Base-by-base conservation (phyloP, 2,797 vertebrate genomes). In the Neoniphon sammara region DNA sequence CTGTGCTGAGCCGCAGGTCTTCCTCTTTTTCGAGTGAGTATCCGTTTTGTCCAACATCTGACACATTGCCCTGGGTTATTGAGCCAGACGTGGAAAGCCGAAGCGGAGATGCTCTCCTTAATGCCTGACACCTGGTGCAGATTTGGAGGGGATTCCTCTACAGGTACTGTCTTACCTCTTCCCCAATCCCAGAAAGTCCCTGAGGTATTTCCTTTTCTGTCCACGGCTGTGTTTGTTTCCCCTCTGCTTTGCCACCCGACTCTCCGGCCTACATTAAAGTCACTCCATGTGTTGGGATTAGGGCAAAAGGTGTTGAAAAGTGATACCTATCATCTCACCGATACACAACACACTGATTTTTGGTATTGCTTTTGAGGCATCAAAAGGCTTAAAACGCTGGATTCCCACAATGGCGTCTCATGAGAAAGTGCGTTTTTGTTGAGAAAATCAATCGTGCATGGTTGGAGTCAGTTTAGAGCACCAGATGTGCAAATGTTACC, bases 61-160 rank as follows among this genome's bases (percentile, higher is more conserved):
- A 90, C 87, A 88, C 88, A 81, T 79, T 88, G 89, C 87, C 85
- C 86, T 88, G 81, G 80, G 90, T 91, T 85, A 91, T 89, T 83
- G 87, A 89, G 86, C 81, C 87, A 91, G 89, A 92, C 77, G 60
- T 83, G 78, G 78, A 89, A 86, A 91, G 86, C 90, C 87, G 85
- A 88, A 88, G 85, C 83, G 62, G 87, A 87, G 91, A 88, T 91
- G 86, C 87, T 92, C 78, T 59, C 86, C 83, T 76, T 92, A 91
- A 93, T 93, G 81, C 91, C 87, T 63, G 83, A 91, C 92, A 94
- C 93, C 93, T 93, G 92, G 90, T 88, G 85, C 82, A 91, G 90
- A 86, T 93, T 92, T 93, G 87, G 88, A 89, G 56, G 86, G 85
- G 87, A 90, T 92, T 92, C 87, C 78, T 78, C 88, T 88, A 78